Conservation (phyloP, 2,888 invertebrate genomes). For the Endotricha flammealis region DNA sequence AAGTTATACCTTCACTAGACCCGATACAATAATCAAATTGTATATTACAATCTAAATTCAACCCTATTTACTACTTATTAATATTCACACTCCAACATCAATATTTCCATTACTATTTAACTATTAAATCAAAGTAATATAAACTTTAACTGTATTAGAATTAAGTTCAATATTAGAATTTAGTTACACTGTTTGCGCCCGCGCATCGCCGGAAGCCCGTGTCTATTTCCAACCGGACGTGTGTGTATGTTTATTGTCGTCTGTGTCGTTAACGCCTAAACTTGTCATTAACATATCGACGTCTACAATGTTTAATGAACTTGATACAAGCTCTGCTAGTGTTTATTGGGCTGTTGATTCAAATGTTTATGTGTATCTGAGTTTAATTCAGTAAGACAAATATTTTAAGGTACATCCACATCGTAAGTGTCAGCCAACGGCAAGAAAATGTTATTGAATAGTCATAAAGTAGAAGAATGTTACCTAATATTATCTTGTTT, state of each 20-base stretch:
- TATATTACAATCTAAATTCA: not conserved
- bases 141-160: not conserved
- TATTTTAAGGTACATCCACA: too few species aligned
- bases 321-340: not conserved
- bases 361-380: not conserved
- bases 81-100: not conserved
- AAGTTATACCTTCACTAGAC: not conserved
- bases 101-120: not conserved
- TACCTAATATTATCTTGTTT: too few species aligned
- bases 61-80: not conserved
- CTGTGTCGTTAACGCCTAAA: slow-evolving; percentile 67
- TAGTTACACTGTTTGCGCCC: slow-evolving; percentile 29
- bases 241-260: slow-evolving; percentile 64
- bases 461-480: too few species aligned
- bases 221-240: slow-evolving; percentile 75
- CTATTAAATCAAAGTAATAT: not conserved
- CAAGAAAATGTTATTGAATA: too few species aligned
- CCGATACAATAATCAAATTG: not conserved
- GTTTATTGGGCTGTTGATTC: slow-evolving; percentile 4
- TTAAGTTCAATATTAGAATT: not conserved
- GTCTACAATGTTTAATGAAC: slow-evolving; percentile 15
- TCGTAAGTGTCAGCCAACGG: too few species aligned
- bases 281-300: slow-evolving; percentile 55
- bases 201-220: slow-evolving; percentile 56
- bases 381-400: too few species aligned